Conservation (phyloP, 2,113 vertebrate genomes). For the Nettapus auritus region DNA sequence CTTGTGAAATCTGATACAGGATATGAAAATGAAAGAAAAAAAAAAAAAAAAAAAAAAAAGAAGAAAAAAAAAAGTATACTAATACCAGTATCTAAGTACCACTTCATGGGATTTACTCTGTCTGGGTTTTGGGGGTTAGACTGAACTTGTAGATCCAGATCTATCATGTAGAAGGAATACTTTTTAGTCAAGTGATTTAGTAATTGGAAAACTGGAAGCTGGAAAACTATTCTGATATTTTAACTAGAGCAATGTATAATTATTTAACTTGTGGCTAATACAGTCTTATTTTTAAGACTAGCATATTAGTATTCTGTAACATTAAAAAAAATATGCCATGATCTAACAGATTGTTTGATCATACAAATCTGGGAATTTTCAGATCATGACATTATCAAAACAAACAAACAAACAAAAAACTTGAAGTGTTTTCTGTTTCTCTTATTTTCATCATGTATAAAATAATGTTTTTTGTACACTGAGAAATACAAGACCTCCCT, state of each 20-base stretch:
- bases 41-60: no score
- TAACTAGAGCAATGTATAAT: rapidly evolving
- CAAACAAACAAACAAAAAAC: neutral
- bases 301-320: neutral
- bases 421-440: rapidly evolving
- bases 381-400: neutral
- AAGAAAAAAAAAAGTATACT: no score
- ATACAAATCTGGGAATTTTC: neutral
- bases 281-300: neutral
- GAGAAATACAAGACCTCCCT: neutral
- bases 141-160: neutral
- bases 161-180: neutral
- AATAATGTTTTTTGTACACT: neutral
- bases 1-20: no score
- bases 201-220: neutral
- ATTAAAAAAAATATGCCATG: neutral
- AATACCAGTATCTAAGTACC: neutral
- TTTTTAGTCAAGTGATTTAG: neutral
- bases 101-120: neutral
- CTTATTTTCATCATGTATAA: neutral
- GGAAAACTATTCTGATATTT: neutral
- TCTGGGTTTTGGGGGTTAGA: neutral
- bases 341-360: neutral
- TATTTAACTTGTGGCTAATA: neutral
- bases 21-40: no score